Conservation (phyloP, 2,797 vertebrate genomes). For the Paratrypauchen microcephalus region DNA sequence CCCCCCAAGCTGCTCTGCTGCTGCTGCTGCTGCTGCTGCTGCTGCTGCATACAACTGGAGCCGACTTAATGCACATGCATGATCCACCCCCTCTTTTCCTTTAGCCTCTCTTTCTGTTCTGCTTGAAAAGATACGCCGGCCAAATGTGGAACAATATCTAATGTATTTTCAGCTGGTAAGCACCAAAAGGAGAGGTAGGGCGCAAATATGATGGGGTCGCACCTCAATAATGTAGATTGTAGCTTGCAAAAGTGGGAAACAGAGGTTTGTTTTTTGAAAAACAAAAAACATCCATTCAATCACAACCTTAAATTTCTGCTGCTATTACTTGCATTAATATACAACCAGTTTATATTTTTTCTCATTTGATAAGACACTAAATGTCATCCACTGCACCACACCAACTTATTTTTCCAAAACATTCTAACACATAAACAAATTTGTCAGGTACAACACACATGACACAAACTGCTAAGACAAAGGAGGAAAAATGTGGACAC, state of each 20-base stretch:
- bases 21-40: constrained; percentile 61
- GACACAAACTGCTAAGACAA: too few species aligned
- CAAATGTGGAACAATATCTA: constrained; percentile 58
- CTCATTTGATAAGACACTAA: neutral
- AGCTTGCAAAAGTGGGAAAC: neutral
- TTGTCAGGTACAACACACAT: too few species aligned
- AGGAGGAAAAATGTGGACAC: too few species aligned
- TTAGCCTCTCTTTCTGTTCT: constrained; percentile 39
- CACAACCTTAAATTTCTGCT: too few species aligned
- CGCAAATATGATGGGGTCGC: constrained; percentile 90
- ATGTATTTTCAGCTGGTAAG: neutral
- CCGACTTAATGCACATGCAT: constrained; percentile 81
- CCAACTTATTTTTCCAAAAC: too few species aligned
- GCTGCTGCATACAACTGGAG: constrained; percentile 71
- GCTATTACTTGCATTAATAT: neutral
- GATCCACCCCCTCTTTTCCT: constrained; percentile 70
- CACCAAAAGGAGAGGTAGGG: constrained; percentile 73
- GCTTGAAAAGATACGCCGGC: constrained; percentile 44
- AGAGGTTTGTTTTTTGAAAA: too few species aligned
- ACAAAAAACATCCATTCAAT: too few species aligned
- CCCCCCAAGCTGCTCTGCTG: constrained; percentile 58
- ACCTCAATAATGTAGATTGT: constrained; percentile 86
- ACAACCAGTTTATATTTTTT: neutral
- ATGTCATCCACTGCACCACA: neutral
- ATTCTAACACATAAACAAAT: too few species aligned